Conservation (phyloP, 1,140 invertebrate species). For the Tribolium madens region DNA sequence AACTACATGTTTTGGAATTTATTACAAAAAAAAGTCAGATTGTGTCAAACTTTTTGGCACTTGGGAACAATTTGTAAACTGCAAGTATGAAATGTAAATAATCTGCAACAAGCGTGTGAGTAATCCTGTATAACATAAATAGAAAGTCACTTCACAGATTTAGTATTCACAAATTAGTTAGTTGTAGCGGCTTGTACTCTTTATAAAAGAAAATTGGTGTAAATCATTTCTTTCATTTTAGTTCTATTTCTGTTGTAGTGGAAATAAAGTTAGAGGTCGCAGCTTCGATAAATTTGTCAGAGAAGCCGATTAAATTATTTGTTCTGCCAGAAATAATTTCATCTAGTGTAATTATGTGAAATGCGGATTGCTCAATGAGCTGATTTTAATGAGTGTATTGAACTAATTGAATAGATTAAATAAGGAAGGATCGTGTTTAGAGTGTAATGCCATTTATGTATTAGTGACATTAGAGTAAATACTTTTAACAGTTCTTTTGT, state of each 20-base stretch:
- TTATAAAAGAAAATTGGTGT: too few relatives aligned
- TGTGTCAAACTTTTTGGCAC: not conserved
- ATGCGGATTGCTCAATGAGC: not conserved
- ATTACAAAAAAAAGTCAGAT: not conserved
- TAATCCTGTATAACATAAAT: not conserved
- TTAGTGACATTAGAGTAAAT: not conserved
- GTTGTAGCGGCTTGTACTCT: not conserved
- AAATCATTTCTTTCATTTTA: too few relatives aligned
- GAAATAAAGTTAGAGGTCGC: not conserved
- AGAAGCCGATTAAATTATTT: not conserved
- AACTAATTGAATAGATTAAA: not conserved
- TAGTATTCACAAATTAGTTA: not conserved
- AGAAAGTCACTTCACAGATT: not conserved
- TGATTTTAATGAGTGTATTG: not conserved
- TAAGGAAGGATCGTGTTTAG: not conserved
- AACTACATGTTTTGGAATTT: not conserved
- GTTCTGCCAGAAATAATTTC: not conserved
- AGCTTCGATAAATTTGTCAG: not conserved
- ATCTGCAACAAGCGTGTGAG: not conserved
- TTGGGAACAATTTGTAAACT: not conserved
- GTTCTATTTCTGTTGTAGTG: too few relatives aligned
- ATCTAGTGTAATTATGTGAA: not conserved
- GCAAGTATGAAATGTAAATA: not conserved
- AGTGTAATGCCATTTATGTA: not conserved
- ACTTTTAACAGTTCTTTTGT: not conserved